Conservation (phyloP, 2,113 vertebrate species). For the Malurus melanocephalus region DNA sequence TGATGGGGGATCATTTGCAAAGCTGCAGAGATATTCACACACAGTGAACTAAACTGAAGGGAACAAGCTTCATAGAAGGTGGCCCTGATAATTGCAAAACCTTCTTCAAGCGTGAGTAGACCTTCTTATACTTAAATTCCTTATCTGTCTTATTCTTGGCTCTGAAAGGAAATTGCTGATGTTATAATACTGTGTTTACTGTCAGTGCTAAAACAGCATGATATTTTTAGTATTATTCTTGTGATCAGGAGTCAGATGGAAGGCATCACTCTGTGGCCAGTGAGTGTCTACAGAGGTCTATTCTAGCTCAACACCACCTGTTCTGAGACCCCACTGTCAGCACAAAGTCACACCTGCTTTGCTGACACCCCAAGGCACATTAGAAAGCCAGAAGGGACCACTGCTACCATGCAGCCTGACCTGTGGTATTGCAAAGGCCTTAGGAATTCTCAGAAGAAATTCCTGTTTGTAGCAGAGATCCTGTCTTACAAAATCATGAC, state of each 20-base stretch:
- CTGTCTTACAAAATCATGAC: not conserved
- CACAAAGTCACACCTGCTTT: not conserved
- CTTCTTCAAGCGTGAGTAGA: not conserved
- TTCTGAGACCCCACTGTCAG: not conserved
- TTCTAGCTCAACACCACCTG: not conserved
- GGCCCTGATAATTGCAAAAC: not conserved
- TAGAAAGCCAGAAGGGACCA: not conserved
- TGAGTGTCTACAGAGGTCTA: fast-evolving
- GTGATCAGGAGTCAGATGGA: not conserved
- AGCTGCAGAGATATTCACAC: not conserved
- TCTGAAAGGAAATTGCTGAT: not conserved
- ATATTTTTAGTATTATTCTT: not conserved
- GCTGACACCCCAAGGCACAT: not conserved
- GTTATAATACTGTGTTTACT: not conserved
- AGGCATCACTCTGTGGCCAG: not conserved
- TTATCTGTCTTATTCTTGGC: not conserved
- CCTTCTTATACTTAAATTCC: not conserved
- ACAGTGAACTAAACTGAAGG: not conserved
- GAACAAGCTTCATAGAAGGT: not conserved
- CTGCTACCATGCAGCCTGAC: not conserved
- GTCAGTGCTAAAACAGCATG: not conserved
- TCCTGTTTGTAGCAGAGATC: not conserved
- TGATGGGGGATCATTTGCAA: not conserved
- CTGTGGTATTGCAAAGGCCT: not conserved
- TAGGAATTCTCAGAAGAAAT: not conserved